These are phyloP conservation scores for Agonopterix heracliana DNA, from an alignment of 2,888 invertebrate genomes.

Conservation along the genomic window DNA sequence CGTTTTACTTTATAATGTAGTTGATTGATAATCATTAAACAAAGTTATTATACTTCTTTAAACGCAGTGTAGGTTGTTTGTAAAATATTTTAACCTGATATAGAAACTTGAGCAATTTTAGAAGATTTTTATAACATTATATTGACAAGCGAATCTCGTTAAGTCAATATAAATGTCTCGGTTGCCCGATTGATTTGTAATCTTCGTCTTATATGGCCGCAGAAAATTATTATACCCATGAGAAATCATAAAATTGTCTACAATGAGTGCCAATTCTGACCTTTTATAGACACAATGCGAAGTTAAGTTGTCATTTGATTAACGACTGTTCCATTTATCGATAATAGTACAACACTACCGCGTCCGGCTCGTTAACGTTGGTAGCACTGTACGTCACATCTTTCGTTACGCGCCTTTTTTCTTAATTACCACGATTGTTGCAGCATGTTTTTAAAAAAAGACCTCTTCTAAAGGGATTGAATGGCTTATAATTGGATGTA, in stretches of 20 bases:
- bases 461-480: constrained; percentile 66
- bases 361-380: constrained; percentile 49
- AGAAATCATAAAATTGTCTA: constrained; percentile 16
- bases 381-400: constrained; percentile 61
- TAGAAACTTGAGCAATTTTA: no score
- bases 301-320: constrained; percentile 7
- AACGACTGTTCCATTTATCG: constrained; percentile 24
- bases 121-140: not conserved
- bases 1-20: no score
- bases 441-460: constrained; percentile 47
- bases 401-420: constrained; percentile 67
- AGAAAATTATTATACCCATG: constrained; percentile 7
- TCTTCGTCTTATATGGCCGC: constrained; percentile 7
- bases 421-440: constrained; percentile 69
- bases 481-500: constrained; percentile 74
- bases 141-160: constrained; percentile 5
- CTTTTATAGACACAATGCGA: constrained; percentile 12
- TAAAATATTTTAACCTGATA: no score
- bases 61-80: no score
- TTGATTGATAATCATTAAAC: no score
- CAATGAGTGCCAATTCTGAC: constrained; percentile 18
- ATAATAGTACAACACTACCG: constrained; percentile 40
- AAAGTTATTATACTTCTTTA: no score
- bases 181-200: constrained; percentile 8
- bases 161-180: constrained; percentile 6